A percentile compares a stretch with the other conserved stretches of the same genome.
These are phyloP conservation scores for Tetrao urogallus DNA, from an alignment of 2,113 vertebrate genomes.

Conservation along the genomic window DNA sequence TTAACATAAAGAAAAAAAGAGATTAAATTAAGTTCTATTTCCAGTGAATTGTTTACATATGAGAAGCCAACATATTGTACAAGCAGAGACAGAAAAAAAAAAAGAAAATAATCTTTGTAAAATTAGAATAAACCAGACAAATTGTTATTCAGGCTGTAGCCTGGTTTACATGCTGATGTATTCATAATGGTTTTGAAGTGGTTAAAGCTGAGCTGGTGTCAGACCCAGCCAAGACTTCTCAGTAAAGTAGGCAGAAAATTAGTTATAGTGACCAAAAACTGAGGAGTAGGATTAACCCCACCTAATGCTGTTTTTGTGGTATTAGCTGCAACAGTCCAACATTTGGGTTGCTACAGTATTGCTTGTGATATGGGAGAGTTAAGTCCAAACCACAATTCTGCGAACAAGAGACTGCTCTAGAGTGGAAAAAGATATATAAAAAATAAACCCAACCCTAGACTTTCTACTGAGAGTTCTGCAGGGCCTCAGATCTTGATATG, in stretches of 20 bases:
- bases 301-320: neutral
- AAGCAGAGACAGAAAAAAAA: neutral
- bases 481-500: neutral
- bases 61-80: neutral
- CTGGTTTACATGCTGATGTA: neutral
- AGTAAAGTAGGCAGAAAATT: constrained; percentile 14
- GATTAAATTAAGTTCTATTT: neutral
- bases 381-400: neutral
- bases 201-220: neutral
- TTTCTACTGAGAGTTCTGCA: neutral
- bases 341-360: neutral
- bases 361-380: neutral
- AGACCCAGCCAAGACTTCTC: neutral
- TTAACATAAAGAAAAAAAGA: neutral
- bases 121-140: neutral
- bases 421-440: neutral
- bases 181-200: neutral
- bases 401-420: neutral
- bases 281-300: neutral
- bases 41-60: neutral
- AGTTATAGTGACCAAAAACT: constrained; percentile 10
- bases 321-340: neutral
- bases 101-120: neutral
- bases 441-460: neutral
- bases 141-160: neutral